Evolutionary conservation across 2,797 vertebrate genomes (phyloP).

Genomic region (Benthosema pterotum): DNA sequence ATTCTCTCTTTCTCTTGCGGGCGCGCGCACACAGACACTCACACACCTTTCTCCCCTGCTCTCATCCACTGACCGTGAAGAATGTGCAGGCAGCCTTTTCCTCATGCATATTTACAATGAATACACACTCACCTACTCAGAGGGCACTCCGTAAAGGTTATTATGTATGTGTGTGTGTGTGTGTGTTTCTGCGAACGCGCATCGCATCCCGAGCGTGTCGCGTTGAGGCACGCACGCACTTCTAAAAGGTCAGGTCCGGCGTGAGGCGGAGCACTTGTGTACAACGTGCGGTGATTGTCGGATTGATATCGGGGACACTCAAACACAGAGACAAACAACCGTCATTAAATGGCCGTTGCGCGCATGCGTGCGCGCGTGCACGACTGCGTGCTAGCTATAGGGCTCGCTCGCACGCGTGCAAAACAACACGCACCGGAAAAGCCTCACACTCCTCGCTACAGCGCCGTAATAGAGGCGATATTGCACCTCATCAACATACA

Average conservation of each 20-base stretch:
- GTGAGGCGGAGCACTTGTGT: constrained; percentile 62
- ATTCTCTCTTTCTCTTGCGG: no score
- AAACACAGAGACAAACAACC: constrained; percentile 43
- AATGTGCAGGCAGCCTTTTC: constrained; percentile 78
- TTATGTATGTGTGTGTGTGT: constrained; percentile 51
- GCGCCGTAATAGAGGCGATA: no score
- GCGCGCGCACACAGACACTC: background rate
- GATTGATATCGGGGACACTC: constrained; percentile 63
- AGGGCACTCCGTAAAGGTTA: constrained; percentile 71
- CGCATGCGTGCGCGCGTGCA: background rate
- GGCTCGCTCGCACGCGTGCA: background rate
- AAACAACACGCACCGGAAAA: background rate
- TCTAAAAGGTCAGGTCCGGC: constrained; percentile 71
- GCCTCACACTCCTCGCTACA: no score
- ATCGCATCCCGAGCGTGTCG: constrained; percentile 37
- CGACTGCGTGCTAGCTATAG: no score
- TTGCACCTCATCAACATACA: no score
- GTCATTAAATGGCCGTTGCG: constrained; percentile 40
- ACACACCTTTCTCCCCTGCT: constrained; percentile 49
- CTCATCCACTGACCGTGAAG: constrained; percentile 77
- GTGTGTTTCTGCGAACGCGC: constrained; percentile 19
- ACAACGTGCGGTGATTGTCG: constrained; percentile 57
- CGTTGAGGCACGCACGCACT: constrained; percentile 20
- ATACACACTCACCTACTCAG: constrained; percentile 76
- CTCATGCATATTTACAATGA: constrained; percentile 82